These are phyloP conservation scores for Speoplatyrhinus poulsoni DNA, from an alignment of 2,113 vertebrate genomes.

Conservation along the genomic window DNA sequence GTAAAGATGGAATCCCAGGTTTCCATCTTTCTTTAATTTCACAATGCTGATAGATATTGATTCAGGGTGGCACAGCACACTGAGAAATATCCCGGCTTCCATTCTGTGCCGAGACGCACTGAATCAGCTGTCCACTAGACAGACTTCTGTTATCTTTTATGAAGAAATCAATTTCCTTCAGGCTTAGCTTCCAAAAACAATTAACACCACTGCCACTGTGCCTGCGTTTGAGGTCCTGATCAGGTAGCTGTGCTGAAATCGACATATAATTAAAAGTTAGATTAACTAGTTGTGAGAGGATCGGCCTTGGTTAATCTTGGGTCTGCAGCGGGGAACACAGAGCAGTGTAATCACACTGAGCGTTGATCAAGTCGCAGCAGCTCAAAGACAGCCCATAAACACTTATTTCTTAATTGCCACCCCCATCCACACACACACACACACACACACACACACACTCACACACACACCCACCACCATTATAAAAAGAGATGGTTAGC, in stretches of 20 bases:
- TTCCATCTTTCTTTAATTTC: constrained; percentile 89
- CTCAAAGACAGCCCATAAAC: not conserved
- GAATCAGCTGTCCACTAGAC: constrained; percentile 52
- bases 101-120: constrained; percentile 38
- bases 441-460: no score
- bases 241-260: constrained; percentile 16
- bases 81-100: constrained; percentile 63
- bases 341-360: not conserved
- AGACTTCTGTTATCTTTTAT: constrained; percentile 55
- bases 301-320: not conserved
- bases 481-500: no score
- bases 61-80: constrained; percentile 79
- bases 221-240: constrained; percentile 17
- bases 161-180: constrained; percentile 57
- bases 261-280: constrained; percentile 19
- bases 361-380: not conserved
- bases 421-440: not conserved
- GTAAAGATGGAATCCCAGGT: constrained; percentile 65
- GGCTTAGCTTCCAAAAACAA: constrained; percentile 51
- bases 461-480: no score
- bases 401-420: not conserved
- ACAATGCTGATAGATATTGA: constrained; percentile 90
- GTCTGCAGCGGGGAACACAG: not conserved
- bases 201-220: constrained; percentile 30
- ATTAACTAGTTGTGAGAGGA: constrained; percentile 8